Evolutionary conservation across 1,140 invertebrate species (phyloP).

Genomic region (Cyclargus thomasi): DNA sequence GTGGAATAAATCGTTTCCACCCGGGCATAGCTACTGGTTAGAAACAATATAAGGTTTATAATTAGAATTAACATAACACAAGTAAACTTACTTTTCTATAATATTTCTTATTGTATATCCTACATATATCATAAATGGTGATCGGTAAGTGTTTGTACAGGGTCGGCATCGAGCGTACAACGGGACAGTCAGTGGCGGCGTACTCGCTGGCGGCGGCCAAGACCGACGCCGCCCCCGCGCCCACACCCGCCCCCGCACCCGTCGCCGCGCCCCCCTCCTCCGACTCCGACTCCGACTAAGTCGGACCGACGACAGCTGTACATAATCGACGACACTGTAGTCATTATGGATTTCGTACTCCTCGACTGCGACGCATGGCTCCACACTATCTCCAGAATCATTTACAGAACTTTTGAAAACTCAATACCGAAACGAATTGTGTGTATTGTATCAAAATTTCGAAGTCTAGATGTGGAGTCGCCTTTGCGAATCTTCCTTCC

Average conservation of each 20-base stretch:
- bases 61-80: no score
- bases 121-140: no score
- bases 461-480: neutral
- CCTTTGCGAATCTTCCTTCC: neutral
- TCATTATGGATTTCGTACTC: neutral
- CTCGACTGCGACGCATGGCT: neutral
- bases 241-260: constrained; percentile 71
- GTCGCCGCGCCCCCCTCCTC: constrained; percentile 71
- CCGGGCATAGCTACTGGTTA: no score
- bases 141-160: no score
- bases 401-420: neutral
- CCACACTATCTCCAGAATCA: neutral
- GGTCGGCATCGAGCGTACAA: constrained; percentile 89
- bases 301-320: neutral
- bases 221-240: constrained; percentile 65
- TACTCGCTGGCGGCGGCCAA: constrained; percentile 82
- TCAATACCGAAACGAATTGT: no score
- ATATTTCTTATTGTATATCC: no score
- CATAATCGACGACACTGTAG: neutral
- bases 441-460: neutral
- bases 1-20: no score
- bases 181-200: constrained; percentile 83
- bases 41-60: no score
- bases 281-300: constrained; percentile 70
- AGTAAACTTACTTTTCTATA: no score